Percentiles rank a stretch among this genome's conserved stretches.
These are phyloP conservation scores for Lithobates sylvaticus DNA, from an alignment of 2,797 vertebrate species.

Conservation along the genomic window DNA sequence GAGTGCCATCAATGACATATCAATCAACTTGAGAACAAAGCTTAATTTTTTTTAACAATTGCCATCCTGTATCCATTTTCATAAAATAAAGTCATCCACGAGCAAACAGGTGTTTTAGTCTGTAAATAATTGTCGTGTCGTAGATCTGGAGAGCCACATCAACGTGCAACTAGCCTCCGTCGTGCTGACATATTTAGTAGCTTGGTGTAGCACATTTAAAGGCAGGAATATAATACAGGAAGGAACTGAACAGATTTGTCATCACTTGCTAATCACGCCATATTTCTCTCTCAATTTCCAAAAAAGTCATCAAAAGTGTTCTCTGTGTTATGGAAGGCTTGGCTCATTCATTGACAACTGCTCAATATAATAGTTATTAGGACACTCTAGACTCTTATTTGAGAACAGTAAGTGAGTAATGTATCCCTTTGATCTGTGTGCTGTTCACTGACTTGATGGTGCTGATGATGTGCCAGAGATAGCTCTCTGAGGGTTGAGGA, in stretches of 20 bases:
- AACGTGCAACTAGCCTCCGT: slow-evolving; percentile 20
- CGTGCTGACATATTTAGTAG: slow-evolving; percentile 45
- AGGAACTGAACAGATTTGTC: slow-evolving; percentile 41
- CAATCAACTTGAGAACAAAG: slow-evolving; percentile 18
- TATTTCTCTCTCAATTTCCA: slow-evolving; percentile 30
- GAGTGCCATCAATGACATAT: slow-evolving; percentile 28
- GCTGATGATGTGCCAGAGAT: slow-evolving; percentile 32
- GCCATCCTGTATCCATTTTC: neutral
- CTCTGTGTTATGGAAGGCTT: neutral
- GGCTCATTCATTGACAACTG: slow-evolving; percentile 23
- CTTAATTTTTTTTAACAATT: neutral
- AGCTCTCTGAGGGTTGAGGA: slow-evolving; percentile 13
- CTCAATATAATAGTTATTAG: slow-evolving; percentile 44
- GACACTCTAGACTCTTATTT: slow-evolving; percentile 41
- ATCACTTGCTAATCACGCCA: slow-evolving; percentile 53
- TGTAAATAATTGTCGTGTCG: slow-evolving; percentile 18
- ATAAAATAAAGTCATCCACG: slow-evolving; percentile 8
- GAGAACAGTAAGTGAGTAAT: slow-evolving; percentile 37
- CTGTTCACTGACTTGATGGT: slow-evolving; percentile 22
- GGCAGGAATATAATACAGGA: slow-evolving; percentile 34
- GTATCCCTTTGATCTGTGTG: slow-evolving; percentile 47
- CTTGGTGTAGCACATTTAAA: slow-evolving; percentile 17
- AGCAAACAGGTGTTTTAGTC: slow-evolving; percentile 16
- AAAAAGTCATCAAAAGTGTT: slow-evolving; percentile 2
- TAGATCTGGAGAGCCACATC: slow-evolving; percentile 24